Evolutionary conservation across 1,140 invertebrate genomes (phyloP).

Genomic region (Drosophila pseudoobscura): DNA sequence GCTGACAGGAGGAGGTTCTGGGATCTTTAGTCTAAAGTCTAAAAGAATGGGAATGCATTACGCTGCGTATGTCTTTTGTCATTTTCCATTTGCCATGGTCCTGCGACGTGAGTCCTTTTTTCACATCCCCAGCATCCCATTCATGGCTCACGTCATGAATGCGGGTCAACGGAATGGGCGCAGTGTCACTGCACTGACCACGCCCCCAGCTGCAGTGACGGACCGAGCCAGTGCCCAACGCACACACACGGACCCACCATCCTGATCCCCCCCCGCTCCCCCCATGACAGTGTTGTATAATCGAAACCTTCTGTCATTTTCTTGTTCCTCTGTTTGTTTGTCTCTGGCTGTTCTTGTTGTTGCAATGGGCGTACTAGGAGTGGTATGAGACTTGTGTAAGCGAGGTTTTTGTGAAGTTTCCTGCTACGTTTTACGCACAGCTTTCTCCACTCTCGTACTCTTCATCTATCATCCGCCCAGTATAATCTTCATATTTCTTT

Average conservation of each 20-base stretch:
- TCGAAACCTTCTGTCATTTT: conserved; percentile 76
- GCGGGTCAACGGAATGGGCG: conserved; percentile 67
- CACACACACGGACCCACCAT: conserved; percentile 11
- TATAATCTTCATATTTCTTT: too few relatives aligned
- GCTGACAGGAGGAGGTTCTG: not conserved
- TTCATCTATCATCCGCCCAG: too few relatives aligned
- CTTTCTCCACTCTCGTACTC: too few relatives aligned
- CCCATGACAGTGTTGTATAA: conserved; percentile 41
- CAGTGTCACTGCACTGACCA: conserved; percentile 68
- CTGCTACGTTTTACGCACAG: too few relatives aligned
- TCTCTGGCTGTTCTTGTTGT: conserved; percentile 14
- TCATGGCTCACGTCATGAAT: conserved; percentile 19
- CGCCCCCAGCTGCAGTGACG: conserved; percentile 31
- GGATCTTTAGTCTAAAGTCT: not conserved
- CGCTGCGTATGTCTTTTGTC: conserved; percentile 46
- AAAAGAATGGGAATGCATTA: conserved; percentile 1
- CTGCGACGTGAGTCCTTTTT: conserved; percentile 40
- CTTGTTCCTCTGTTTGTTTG: conserved; percentile 56
- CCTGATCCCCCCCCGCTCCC: not conserved
- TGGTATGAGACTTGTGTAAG: too few relatives aligned
- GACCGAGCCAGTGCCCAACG: too few relatives aligned
- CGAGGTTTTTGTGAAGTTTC: too few relatives aligned
- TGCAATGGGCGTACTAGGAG: not conserved
- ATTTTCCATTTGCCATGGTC: conserved; percentile 49
- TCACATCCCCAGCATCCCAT: conserved; percentile 7